Base-by-base conservation (phyloP, 2,113 vertebrate species). In the Pseudorasbora parva region DNA sequence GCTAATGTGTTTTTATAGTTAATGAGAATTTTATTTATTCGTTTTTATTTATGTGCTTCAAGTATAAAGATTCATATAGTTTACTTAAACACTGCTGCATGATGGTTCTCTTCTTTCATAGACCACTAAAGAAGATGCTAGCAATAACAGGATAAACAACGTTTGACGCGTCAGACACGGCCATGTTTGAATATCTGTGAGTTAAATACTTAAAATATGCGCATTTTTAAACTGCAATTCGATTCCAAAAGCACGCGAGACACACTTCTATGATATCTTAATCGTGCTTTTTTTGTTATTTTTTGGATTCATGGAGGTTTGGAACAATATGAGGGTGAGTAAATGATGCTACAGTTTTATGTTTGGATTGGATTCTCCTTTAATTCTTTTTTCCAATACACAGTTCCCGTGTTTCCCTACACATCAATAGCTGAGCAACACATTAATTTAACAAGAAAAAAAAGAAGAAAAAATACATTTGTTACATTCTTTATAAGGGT, bases 321-420 rank as follows among this genome's bases (percentile, higher is more conserved):
- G 19, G 66, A 69, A 10, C 33, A n/a, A 41, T 0, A 0, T n/a
- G 10, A n/a, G 1, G 37, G 21, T 68, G 17, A 68, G 64, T 43
- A 71, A 43, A 69, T 12, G 2, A 43, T 11, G n/a, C n/a, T 23
- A 11, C 30, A n/a, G 11, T 7, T n/a, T n/a, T n/a, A n/a, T 45
- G 9, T 11, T 69, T 3, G n/a, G 19, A 37, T 37, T 37, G 30
- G 17, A 21, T 68, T 30, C 64, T 68, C 30, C 17, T 68, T 68
- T 68, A 21, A 37, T 62, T 62, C 5, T 27, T 45, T 45, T n/a
- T 12, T 1, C 19, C 5, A n/a, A 21, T 41, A 21, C 10, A 69
- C 66, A 41, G n/a, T n/a, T n/a, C n/a, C n/a, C 1, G 4, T 43
- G 5, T 0, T n/a, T 11, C 1, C 1, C 19, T 1, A 6, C 66